Conservation (phyloP, 2,888 invertebrate genomes). For the Dynastes hyllus region DNA sequence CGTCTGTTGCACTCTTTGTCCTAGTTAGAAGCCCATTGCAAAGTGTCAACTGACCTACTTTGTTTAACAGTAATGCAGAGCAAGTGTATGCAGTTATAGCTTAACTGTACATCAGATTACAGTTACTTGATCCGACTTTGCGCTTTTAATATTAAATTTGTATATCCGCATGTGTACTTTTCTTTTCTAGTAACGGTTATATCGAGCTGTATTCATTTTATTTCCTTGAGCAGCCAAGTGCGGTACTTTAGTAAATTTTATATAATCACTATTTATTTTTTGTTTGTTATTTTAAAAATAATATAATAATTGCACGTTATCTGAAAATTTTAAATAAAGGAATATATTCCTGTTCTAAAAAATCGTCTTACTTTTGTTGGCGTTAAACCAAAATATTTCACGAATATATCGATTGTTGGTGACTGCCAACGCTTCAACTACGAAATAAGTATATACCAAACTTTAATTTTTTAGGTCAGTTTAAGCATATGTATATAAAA, state of each 20-base stretch:
- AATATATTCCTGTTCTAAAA: neutral
- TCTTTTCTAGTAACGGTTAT: slow-evolving; percentile 44
- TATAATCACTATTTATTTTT: neutral
- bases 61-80: slow-evolving; percentile 58
- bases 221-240: neutral
- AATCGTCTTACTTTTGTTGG: slow-evolving; percentile 19
- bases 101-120: slow-evolving; percentile 60
- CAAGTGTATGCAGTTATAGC: slow-evolving; percentile 50
- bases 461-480: slow-evolving; percentile 27
- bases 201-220: neutral
- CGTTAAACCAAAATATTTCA: slow-evolving; percentile 39
- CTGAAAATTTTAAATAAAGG: neutral
- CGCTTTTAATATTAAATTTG: slow-evolving; percentile 47
- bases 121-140: slow-evolving; percentile 56
- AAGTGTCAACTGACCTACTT: slow-evolving; percentile 59
- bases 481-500: neutral
- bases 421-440: slow-evolving; percentile 28
- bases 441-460: slow-evolving; percentile 18
- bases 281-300: neutral
- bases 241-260: neutral
- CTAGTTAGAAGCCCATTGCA: slow-evolving; percentile 55
- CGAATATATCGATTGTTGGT: slow-evolving; percentile 35
- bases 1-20: slow-evolving; percentile 58
- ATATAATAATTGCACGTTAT: neutral
- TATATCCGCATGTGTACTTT: slow-evolving; percentile 42